Conservation (phyloP, 2,113 vertebrate genomes). For the Paramormyrops kingsleyae region DNA sequence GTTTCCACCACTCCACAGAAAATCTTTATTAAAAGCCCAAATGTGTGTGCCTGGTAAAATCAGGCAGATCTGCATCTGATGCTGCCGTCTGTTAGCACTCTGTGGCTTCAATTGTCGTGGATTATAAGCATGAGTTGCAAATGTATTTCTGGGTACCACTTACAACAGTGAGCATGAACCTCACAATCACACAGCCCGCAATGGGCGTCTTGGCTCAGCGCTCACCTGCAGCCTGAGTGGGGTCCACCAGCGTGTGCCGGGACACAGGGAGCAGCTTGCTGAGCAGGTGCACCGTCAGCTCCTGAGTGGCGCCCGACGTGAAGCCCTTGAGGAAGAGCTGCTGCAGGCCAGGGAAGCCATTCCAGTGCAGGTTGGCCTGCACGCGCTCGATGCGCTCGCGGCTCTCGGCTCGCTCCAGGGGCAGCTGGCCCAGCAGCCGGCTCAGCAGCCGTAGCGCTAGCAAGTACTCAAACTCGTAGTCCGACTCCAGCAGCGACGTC, state of each 20-base stretch:
- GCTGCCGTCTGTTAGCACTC: background rate
- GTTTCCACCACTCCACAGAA: background rate
- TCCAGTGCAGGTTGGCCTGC: constrained; percentile 89
- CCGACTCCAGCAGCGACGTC: constrained; percentile 85
- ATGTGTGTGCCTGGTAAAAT: background rate
- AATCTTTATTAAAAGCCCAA: background rate
- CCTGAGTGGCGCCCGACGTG: constrained; percentile 90
- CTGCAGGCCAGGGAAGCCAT: constrained; percentile 89
- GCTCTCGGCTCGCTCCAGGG: constrained; percentile 86
- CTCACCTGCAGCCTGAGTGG: constrained; percentile 83
- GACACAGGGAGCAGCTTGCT: constrained; percentile 91
- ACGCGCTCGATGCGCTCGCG: constrained; percentile 85
- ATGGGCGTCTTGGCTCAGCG: background rate
- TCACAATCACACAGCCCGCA: background rate
- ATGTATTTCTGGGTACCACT: background rate
- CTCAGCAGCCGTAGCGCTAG: constrained; percentile 89
- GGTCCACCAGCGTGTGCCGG: constrained; percentile 82
- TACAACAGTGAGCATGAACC: background rate
- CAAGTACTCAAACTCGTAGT: constrained; percentile 97
- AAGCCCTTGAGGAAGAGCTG: constrained; percentile 97
- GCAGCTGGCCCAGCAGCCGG: constrained; percentile 88
- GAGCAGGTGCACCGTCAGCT: constrained; percentile 95
- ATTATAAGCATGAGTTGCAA: background rate
- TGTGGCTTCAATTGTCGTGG: background rate
- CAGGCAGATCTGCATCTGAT: background rate